These are phyloP conservation scores for Athene cunicularia DNA, from an alignment of 2,113 vertebrate genomes.

Conservation along the genomic window DNA sequence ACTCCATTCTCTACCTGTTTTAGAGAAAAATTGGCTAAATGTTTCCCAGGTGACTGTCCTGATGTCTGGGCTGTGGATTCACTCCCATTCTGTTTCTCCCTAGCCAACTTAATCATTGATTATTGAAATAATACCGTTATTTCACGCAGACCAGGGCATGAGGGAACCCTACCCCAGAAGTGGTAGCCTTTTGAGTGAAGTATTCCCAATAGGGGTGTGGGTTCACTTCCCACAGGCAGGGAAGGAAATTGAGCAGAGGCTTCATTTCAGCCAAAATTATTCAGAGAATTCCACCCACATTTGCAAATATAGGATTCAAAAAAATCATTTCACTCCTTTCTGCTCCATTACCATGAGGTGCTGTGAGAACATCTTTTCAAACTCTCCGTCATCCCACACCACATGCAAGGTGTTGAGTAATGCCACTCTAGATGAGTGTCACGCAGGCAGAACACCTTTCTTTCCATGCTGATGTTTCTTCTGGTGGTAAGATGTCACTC, in stretches of 20 bases:
- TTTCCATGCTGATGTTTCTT: neutral
- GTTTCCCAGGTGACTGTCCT: neutral
- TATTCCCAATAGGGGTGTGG: neutral
- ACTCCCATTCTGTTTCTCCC: neutral
- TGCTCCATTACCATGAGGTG: constrained; percentile 14
- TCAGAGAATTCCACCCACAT: constrained; percentile 61
- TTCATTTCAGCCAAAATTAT: constrained; percentile 60
- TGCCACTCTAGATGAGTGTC: constrained; percentile 17
- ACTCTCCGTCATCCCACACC: neutral
- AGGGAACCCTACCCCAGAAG: neutral
- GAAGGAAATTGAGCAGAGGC: constrained; percentile 22
- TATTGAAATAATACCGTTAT: neutral
- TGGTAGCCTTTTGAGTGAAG: neutral
- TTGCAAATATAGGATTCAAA: constrained; percentile 42
- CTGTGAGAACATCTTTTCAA: constrained; percentile 53
- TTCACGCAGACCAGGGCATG: neutral
- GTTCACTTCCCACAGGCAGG: neutral
- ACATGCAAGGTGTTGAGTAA: constrained; percentile 10
- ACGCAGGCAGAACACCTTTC: constrained; percentile 6
- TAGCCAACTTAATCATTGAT: neutral
- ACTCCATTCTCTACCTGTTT: neutral
- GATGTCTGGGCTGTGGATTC: neutral
- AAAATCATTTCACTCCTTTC: constrained; percentile 25
- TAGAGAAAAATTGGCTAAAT: neutral
- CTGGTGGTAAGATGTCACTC: neutral